Conservation (phyloP, 2,113 vertebrate species). For the Ornithorhynchus anatinus region DNA sequence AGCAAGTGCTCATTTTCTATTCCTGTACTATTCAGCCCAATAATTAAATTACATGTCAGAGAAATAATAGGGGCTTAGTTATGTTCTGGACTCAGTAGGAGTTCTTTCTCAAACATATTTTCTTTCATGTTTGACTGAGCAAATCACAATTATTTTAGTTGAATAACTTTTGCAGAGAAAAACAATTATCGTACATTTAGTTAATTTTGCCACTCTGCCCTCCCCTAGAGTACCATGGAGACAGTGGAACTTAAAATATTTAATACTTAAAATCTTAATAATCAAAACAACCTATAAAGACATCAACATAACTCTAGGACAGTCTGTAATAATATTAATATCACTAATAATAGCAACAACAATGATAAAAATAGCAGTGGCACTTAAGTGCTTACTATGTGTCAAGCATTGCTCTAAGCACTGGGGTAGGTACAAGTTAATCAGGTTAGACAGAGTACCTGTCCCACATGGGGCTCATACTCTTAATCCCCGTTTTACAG, state of each 20-base stretch:
- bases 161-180: slow-evolving; percentile 34
- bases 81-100: slow-evolving; percentile 50
- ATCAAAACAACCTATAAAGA: not conserved
- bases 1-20: slow-evolving; percentile 26
- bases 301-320: too few relatives aligned
- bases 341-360: not conserved
- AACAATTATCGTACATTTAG: slow-evolving; percentile 54
- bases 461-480: not conserved
- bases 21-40: slow-evolving; percentile 24
- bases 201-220: slow-evolving; percentile 44
- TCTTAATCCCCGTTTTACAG: not conserved
- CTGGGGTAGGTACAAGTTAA: not conserved
- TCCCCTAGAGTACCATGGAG: too few relatives aligned
- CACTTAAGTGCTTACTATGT: not conserved
- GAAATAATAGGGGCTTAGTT: slow-evolving; percentile 30
- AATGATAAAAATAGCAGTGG: not conserved
- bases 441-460: not conserved
- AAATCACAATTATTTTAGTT: slow-evolving; percentile 51
- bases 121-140: slow-evolving; percentile 58
- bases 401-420: not conserved
- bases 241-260: too few relatives aligned
- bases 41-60: slow-evolving; percentile 48
- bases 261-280: too few relatives aligned
- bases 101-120: slow-evolving; percentile 46
- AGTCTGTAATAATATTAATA: not conserved